phyloP scores from a whole-genome alignment of 2,888 invertebrate genomes.

The Drosophila incognita region DNA sequence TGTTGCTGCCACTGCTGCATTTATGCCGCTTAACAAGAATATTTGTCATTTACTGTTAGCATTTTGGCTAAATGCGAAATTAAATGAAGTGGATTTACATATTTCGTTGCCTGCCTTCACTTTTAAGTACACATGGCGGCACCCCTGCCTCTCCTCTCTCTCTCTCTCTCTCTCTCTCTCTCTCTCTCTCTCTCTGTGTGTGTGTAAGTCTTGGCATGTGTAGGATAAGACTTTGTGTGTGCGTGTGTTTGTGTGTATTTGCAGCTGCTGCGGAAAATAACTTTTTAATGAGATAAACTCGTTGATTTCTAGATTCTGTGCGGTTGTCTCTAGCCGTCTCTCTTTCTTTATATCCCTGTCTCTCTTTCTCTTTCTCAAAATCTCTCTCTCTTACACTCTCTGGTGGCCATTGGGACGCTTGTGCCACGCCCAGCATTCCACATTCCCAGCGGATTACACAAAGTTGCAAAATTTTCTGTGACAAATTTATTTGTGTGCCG shows the following conservation, averaged over 20 bases:
- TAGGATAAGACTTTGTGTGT: slow-evolving; percentile 60
- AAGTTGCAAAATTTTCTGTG: slow-evolving; percentile 80
- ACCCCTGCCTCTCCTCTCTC: not conserved
- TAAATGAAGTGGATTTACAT: slow-evolving; percentile 82
- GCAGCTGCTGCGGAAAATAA: slow-evolving; percentile 81
- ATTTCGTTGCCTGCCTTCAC: slow-evolving; percentile 72
- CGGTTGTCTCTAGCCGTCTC: slow-evolving; percentile 60
- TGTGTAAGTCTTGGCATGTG: slow-evolving; percentile 62
- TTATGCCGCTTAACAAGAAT: slow-evolving; percentile 77
- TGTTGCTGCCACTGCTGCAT: slow-evolving; percentile 48
- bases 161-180: slow-evolving; percentile 18
- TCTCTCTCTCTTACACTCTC: slow-evolving; percentile 2
- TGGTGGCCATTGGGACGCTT: slow-evolving; percentile 48
- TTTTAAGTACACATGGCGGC: slow-evolving; percentile 73
- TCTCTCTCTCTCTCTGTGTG: slow-evolving; percentile 23
- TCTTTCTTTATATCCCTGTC: not conserved
- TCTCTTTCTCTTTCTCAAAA: not conserved
- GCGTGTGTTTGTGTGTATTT: slow-evolving; percentile 51
- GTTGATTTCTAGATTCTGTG: slow-evolving; percentile 78
- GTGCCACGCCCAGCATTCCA: slow-evolving; percentile 24
- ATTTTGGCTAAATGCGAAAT: slow-evolving; percentile 82
- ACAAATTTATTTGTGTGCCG: slow-evolving; percentile 79
- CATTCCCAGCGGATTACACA: slow-evolving; percentile 72
- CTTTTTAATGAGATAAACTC: slow-evolving; percentile 84
- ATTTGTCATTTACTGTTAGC: slow-evolving; percentile 82